Evolutionary conservation across 1,140 invertebrate species (phyloP).

Genomic region (Orchesella cincta): DNA sequence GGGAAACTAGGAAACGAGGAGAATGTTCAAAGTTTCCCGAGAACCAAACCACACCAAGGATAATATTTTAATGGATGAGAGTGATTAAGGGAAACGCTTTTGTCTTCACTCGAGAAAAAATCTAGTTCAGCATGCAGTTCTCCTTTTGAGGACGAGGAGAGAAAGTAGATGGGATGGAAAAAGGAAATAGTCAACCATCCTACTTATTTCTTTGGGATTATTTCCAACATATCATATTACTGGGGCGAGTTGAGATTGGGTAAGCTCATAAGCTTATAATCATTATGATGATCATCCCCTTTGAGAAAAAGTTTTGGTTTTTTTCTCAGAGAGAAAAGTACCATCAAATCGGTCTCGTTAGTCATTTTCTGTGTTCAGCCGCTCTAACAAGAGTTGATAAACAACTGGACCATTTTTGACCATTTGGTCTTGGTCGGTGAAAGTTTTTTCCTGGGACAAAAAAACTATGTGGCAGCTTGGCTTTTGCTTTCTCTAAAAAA

Average conservation of each 20-base stretch:
- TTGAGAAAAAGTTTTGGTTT: neutral
- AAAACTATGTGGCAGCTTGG: neutral
- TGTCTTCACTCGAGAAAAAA: conserved; percentile 4
- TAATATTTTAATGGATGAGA: conserved; percentile 41
- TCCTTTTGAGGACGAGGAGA: neutral
- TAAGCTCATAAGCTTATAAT: no score
- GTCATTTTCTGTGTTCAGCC: neutral
- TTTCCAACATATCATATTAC: neutral
- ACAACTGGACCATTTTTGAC: no score
- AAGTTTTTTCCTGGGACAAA: neutral
- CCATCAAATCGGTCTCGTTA: neutral
- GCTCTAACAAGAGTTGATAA: neutral
- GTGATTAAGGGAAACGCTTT: conserved; percentile 40
- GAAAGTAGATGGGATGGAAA: neutral
- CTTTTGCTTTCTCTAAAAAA: neutral
- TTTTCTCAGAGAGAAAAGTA: neutral
- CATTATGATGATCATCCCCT: neutral
- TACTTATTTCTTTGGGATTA: neutral
- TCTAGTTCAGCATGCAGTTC: neutral
- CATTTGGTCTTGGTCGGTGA: no score
- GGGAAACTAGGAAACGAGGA: no score
- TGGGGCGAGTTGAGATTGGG: no score
- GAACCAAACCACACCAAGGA: conserved; percentile 6
- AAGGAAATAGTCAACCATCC: neutral
- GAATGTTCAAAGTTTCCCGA: neutral